Evolutionary conservation across 2,888 invertebrate genomes (phyloP), one percentile per base, ranked within the genome.

Genomic region (Sinotaia quadrata): DNA sequence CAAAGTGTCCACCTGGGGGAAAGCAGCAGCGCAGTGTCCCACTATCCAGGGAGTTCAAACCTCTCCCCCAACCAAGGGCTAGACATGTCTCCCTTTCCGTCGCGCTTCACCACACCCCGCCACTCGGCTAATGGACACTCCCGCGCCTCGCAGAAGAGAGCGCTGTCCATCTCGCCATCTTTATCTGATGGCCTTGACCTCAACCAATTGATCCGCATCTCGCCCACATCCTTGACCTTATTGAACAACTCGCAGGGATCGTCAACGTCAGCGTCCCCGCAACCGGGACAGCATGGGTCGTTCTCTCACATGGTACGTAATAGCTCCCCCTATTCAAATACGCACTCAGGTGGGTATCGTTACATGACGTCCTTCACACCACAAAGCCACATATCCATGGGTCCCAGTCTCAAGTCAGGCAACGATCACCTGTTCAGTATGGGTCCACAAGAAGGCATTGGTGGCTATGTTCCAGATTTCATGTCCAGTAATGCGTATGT

Each of bases 201-300:
- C 60, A 86, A 86, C 67, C 81, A 84, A 37, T 79, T 89, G 51
- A 89, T 89, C 62, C 79, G 89, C 34, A 83, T 84, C 52, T 89
- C 89, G 1, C 89, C 89, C 24, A 89, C 88, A 2, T 88, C 88
- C 21, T 81, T 89, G 63, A 79, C 82, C 8, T 78, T 80, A 67
- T 80, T 82, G 54, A 82, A 80, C 67, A 80, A 83, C 24, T 82
- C 84, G 0, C 72, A 79, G 51, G 81, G 84, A 49, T 81, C 85
- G 4, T 79, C 85, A 18, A 76, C 83, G 31, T 84, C 81, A 61
- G 81, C 78, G 3, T 83, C 85, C 18, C 84, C 83, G 5, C 81
- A 81, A 63, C 79, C 80, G 2, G 71, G 72, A 8, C 81, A 79
- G 33, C 76, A 76, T 5, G 86, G 86, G 27, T 82, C 84, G 58